Percentiles rank a stretch among this genome's conserved stretches.
Conservation (phyloP, 2,113 vertebrate genomes). For the Synchiropus splendidus region DNA sequence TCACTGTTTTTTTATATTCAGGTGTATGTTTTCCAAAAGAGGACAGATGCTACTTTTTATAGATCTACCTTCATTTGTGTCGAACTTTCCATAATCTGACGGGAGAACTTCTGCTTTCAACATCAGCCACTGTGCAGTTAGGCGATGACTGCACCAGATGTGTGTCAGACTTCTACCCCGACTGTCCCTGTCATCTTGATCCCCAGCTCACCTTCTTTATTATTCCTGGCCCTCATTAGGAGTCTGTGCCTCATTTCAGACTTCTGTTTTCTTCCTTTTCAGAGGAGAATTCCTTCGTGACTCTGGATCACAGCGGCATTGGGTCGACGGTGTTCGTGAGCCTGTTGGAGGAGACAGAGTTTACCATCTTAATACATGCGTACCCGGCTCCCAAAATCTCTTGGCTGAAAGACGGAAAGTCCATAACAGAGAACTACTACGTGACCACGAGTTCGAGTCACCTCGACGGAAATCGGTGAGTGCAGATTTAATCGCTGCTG, state of each 20-base stretch:
- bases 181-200: slow-evolving; percentile 5
- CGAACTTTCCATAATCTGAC: slow-evolving; percentile 13
- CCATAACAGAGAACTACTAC: slow-evolving; percentile 71
- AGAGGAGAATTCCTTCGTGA: slow-evolving; percentile 77
- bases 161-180: slow-evolving; percentile 29
- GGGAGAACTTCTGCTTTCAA: slow-evolving; percentile 50
- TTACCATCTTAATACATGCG: slow-evolving; percentile 77
- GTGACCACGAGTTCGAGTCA: slow-evolving; percentile 69
- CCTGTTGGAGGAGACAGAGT: slow-evolving; percentile 80
- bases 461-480: slow-evolving; percentile 76
- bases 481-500: not conserved
- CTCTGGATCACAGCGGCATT: slow-evolving; percentile 79
- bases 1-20: too few relatives aligned
- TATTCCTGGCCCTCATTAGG: slow-evolving; percentile 1
- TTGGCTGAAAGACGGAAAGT: slow-evolving; percentile 80
- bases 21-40: too few relatives aligned
- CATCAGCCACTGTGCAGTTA: slow-evolving; percentile 45
- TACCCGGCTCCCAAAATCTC: slow-evolving; percentile 77
- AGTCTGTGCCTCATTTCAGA: not conserved
- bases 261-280: slow-evolving; percentile 4
- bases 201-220: not conserved
- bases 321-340: slow-evolving; percentile 69
- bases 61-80: too few relatives aligned
- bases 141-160: slow-evolving; percentile 54
- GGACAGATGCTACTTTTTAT: too few relatives aligned